A percentile compares a stretch with the other conserved stretches of the same genome.
phyloP scores from a whole-genome alignment of 2,888 invertebrate genomes.

The Apodemia duryi region DNA sequence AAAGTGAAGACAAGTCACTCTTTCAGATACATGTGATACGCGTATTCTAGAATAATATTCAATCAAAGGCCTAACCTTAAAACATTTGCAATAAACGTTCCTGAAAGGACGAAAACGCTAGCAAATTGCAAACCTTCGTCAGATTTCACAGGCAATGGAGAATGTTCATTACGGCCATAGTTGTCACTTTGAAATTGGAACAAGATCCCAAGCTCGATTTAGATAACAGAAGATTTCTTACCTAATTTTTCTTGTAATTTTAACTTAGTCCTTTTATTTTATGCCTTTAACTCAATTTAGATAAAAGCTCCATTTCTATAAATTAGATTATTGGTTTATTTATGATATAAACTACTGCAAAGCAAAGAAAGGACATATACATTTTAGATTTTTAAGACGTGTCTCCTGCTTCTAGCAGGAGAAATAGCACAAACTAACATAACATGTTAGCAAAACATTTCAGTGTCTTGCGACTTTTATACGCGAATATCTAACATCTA shows the following conservation, averaged over 20 bases:
- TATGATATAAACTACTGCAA: not conserved
- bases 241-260: not conserved
- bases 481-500: too few relatives aligned
- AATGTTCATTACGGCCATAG: slow-evolving; percentile 7
- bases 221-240: slow-evolving; percentile 9
- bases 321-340: not conserved
- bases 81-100: not conserved
- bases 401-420: too few relatives aligned
- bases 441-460: too few relatives aligned
- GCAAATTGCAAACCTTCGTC: not conserved
- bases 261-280: slow-evolving; percentile 1
- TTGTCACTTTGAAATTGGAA: slow-evolving; percentile 10
- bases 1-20: too few relatives aligned
- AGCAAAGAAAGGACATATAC: not conserved
- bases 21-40: too few relatives aligned
- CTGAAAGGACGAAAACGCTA: not conserved
- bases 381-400: too few relatives aligned
- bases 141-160: not conserved
- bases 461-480: too few relatives aligned
- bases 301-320: not conserved
- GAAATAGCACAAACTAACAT: too few relatives aligned
- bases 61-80: too few relatives aligned
- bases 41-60: too few relatives aligned
- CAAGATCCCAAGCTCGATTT: slow-evolving; percentile 12
- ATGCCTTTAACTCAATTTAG: not conserved